phyloP scores from a whole-genome alignment of 2,113 vertebrate genomes.

The Ancistrus triradiatus region DNA sequence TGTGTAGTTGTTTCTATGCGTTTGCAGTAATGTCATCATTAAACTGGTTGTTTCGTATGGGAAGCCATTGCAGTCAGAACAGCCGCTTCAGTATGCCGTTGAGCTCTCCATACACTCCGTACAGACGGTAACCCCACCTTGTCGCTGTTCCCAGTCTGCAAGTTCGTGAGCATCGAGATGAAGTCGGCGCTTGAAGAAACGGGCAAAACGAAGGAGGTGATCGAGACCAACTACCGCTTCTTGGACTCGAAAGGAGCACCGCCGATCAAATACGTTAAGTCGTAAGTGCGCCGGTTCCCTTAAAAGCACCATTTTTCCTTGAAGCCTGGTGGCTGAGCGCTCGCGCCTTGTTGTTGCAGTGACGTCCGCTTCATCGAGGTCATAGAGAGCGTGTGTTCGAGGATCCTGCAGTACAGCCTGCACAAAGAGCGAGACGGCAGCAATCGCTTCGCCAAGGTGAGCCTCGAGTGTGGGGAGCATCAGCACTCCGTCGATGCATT shows the following conservation, averaged over 20 bases:
- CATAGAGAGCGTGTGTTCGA: constrained; percentile 89
- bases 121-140: no score
- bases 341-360: constrained; percentile 57
- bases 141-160: constrained; percentile 83
- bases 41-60: no score
- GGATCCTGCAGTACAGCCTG: constrained; percentile 90
- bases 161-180: constrained; percentile 92
- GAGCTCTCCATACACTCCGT: no score
- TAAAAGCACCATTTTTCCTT: no score
- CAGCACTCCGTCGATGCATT: no score
- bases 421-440: constrained; percentile 94
- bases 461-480: no score
- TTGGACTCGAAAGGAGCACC: constrained; percentile 82
- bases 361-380: constrained; percentile 94
- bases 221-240: constrained; percentile 86
- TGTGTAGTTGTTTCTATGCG: not conserved
- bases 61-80: no score
- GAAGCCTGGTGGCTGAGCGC: no score
- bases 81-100: no score
- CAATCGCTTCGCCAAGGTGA: constrained; percentile 95
- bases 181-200: constrained; percentile 94
- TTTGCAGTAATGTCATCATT: no score
- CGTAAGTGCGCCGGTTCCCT: constrained; percentile 74
- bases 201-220: constrained; percentile 87
- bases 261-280: constrained; percentile 89